These are phyloP conservation scores for Ciconia maguari DNA, from an alignment of 2,113 vertebrate genomes.

Conservation along the genomic window DNA sequence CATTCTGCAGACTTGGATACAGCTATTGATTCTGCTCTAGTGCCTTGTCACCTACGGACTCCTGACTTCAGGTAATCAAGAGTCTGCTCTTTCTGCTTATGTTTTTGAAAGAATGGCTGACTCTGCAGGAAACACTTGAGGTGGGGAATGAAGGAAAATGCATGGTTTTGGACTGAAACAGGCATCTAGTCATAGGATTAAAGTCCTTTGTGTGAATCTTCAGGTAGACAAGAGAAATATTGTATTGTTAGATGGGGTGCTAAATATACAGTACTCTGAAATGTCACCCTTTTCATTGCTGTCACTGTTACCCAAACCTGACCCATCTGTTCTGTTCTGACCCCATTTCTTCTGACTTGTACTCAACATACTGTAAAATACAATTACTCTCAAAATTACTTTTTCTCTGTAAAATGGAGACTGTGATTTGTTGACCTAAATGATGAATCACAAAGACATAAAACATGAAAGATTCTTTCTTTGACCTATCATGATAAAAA, in stretches of 20 bases:
- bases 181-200: not conserved
- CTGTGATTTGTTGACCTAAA: not conserved
- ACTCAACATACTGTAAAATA: not conserved
- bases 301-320: not conserved
- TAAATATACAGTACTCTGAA: not conserved
- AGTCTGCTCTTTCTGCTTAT: not conserved
- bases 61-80: not conserved
- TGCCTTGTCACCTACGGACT: not conserved
- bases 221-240: not conserved
- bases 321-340: not conserved
- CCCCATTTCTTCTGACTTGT: not conserved
- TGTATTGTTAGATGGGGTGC: not conserved
- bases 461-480: not conserved
- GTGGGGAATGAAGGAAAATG: not conserved
- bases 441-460: not conserved
- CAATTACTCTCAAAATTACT: not conserved
- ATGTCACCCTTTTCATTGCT: not conserved
- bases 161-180: not conserved
- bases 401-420: not conserved
- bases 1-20: not conserved
- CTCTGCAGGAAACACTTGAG: not conserved
- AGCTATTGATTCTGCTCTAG: not conserved
- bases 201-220: not conserved
- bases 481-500: not conserved
- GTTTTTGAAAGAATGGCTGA: not conserved